A percentile compares a stretch with the other conserved stretches of the same genome.
Conservation (phyloP, 1,140 invertebrate genomes). For the Trinorchestia longiramus region DNA sequence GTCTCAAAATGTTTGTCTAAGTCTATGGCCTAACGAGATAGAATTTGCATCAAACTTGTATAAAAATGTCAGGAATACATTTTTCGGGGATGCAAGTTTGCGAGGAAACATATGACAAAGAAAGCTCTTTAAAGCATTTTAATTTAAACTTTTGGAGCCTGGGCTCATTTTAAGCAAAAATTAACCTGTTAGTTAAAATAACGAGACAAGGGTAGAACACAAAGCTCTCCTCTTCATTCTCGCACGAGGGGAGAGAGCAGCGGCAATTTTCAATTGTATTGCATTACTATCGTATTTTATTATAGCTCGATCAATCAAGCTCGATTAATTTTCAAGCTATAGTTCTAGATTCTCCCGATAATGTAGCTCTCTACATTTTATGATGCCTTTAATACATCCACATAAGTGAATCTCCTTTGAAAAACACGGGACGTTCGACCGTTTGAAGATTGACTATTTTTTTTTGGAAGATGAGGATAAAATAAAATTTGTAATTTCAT, state of each 20-base stretch:
- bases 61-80: background rate
- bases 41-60: background rate
- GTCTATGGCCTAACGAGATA: background rate
- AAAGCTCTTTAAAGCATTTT: background rate
- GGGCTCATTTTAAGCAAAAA: background rate
- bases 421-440: too few species aligned
- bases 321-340: background rate
- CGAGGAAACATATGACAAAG: background rate
- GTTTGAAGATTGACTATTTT: too few species aligned
- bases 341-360: background rate
- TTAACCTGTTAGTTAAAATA: background rate
- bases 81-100: background rate
- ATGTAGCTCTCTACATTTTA: background rate
- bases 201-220: background rate
- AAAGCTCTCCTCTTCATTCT: background rate
- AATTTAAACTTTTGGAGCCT: background rate
- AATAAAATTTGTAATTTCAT: too few species aligned
- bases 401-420: too few species aligned
- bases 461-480: too few species aligned
- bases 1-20: background rate
- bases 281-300: too few species aligned
- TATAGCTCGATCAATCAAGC: background rate
- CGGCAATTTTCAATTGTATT: too few species aligned
- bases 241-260: too few species aligned
- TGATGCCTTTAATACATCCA: background rate